A percentile compares a stretch with the other conserved stretches of the same genome.
Evolutionary conservation across 2,797 vertebrate genomes (phyloP).

Genomic region (Gallinago nigripennis): DNA sequence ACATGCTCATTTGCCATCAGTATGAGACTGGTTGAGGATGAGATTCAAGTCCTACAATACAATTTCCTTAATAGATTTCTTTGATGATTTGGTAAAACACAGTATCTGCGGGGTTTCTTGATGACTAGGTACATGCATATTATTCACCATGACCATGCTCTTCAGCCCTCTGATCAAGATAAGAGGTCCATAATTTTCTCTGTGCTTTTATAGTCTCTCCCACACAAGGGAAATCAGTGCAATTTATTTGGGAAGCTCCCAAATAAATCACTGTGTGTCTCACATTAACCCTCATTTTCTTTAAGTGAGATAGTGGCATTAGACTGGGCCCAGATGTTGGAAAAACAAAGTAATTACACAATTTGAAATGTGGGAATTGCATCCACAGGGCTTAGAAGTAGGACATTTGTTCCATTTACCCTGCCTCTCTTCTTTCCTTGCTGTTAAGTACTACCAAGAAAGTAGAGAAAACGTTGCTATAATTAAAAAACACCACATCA

Average conservation of each 20-base stretch:
- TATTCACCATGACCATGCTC: background rate
- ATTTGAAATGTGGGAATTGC: background rate
- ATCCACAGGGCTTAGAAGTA: background rate
- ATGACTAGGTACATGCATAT: background rate
- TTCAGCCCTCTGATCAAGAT: background rate
- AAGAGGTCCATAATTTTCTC: background rate
- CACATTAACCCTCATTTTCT: background rate
- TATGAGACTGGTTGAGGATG: background rate
- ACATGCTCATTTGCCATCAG: background rate
- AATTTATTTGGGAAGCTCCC: background rate
- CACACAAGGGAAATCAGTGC: background rate
- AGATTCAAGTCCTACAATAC: background rate
- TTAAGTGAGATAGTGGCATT: background rate
- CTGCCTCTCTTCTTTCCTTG: background rate
- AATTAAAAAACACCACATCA: background rate
- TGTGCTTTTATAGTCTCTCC: background rate
- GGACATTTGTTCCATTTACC: background rate
- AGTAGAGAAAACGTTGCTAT: background rate
- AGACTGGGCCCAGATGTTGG: background rate
- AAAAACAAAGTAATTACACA: background rate
- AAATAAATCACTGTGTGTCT: background rate
- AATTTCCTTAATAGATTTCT: background rate
- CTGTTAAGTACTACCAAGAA: background rate
- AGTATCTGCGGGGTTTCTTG: accelerated
- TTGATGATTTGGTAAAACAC: background rate